Evolutionary conservation across 1,140 invertebrate genomes (phyloP), one percentile per base, ranked within the genome.

Genomic region (Panulirus ornatus): DNA sequence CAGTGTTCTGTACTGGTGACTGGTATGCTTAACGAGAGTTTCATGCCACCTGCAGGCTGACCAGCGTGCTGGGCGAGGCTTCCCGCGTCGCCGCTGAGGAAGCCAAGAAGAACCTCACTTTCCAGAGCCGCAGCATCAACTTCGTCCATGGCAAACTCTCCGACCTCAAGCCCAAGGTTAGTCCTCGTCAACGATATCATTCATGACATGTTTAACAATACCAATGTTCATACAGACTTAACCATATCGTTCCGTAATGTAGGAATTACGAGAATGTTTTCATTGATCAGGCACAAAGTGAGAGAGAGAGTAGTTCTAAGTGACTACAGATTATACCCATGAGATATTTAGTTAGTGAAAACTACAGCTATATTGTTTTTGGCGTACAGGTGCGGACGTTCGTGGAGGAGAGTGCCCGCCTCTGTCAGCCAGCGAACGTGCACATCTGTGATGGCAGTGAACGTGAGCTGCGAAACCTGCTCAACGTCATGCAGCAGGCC

Each of bases 401-500:
- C 83, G 92, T 94, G 14, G 93, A 94, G 90, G 93, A 94, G n/a
- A 93, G 93, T 73, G 93, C 93, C n/a, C 83, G 92, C 36, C 63
- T 96, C 5, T 95, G 95, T 91, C 93, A 95, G 86, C 95, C 95
- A 19, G 94, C 94, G 70, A 93, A 93, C 2, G 91, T 96, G 40
- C 94, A 95, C 92, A 94, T 96, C 84, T 95, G 95, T 93, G 95
- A 95, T 94, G 95, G 95, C 14, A 94, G 94, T 36, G 94, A 95
- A 54, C 92, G 93, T 22, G 95, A 95, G 92, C 94, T 94, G 85
- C 93, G 94, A 40, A 82, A 94, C 22, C 91, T 95, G 2, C 93
- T 98, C 79, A 95, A 96, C 42, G 93, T 96, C 1, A 95, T 98
- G 93, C 94, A 96, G 90, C 95, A 96, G 82, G 95, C 95, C 92